Evolutionary conservation across 2,113 vertebrate species (phyloP).

Genomic region (Nymphicus hollandicus): DNA sequence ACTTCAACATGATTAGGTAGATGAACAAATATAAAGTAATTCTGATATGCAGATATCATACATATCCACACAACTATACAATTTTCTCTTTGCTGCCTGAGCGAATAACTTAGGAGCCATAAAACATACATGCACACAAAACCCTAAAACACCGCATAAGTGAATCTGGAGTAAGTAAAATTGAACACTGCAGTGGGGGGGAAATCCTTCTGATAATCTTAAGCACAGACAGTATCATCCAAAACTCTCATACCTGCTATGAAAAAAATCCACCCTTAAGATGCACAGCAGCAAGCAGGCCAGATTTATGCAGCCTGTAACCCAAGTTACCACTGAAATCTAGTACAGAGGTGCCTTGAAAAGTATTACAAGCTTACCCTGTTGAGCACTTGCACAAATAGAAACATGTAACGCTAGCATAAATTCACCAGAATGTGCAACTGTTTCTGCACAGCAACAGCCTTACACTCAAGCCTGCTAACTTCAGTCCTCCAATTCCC

Average conservation of each 20-base stretch:
- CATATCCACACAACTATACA: not conserved
- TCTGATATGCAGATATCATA: not conserved
- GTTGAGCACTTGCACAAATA: not conserved
- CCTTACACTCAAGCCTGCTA: not conserved
- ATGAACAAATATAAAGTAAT: not conserved
- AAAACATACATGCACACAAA: not conserved
- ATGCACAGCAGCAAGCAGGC: not conserved
- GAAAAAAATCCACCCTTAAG: not conserved
- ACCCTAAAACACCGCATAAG: not conserved
- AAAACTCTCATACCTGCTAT: not conserved
- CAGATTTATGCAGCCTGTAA: not conserved
- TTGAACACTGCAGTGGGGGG: fast-evolving
- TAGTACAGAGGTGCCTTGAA: not conserved
- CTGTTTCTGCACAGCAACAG: not conserved
- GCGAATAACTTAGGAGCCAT: not conserved
- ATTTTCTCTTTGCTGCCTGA: not conserved
- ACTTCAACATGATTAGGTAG: not conserved
- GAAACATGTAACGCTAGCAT: not conserved
- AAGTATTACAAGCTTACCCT: not conserved
- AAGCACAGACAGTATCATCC: not conserved
- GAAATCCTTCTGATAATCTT: not conserved
- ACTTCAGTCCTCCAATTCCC: not conserved
- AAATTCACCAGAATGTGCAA: not conserved
- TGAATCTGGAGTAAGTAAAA: not conserved
- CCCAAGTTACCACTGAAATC: not conserved